Conservation (phyloP, 2,797 vertebrate species). For the Prunella strophiata region DNA sequence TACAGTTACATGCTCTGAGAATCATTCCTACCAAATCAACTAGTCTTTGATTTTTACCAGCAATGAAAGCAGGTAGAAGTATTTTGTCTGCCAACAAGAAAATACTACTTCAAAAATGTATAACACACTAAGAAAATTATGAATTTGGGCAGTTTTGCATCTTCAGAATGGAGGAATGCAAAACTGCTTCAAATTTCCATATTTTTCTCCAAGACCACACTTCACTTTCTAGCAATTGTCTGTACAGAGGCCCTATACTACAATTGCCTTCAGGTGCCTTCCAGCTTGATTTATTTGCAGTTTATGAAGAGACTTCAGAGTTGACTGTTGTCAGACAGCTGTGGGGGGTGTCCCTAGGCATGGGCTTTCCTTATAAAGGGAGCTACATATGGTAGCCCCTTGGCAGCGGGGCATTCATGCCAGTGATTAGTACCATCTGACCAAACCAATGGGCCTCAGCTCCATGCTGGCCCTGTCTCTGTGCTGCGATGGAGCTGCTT, state of each 20-base stretch:
- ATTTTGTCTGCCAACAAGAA: background rate
- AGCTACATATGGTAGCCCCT: background rate
- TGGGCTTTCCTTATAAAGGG: background rate
- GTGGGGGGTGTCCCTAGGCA: background rate
- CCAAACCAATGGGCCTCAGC: rapidly evolving
- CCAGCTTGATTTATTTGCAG: background rate
- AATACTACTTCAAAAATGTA: background rate
- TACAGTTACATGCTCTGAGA: background rate
- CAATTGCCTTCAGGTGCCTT: background rate
- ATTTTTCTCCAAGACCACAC: background rate
- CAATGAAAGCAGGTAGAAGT: background rate
- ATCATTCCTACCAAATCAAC: background rate
- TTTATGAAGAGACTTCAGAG: background rate
- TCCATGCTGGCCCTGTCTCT: rapidly evolving
- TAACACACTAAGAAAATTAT: background rate
- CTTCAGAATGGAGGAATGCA: background rate
- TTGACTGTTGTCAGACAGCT: no score
- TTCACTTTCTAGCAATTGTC: background rate
- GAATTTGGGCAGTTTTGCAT: background rate
- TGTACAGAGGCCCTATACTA: background rate
- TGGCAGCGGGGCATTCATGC: background rate
- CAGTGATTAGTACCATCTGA: background rate
- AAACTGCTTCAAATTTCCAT: background rate
- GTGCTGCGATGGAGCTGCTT: background rate
- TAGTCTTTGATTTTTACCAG: background rate